A percentile compares a stretch with the other conserved stretches of the same genome.
Conservation (phyloP, 2,888 invertebrate species). For the Perithous albicinctus region DNA sequence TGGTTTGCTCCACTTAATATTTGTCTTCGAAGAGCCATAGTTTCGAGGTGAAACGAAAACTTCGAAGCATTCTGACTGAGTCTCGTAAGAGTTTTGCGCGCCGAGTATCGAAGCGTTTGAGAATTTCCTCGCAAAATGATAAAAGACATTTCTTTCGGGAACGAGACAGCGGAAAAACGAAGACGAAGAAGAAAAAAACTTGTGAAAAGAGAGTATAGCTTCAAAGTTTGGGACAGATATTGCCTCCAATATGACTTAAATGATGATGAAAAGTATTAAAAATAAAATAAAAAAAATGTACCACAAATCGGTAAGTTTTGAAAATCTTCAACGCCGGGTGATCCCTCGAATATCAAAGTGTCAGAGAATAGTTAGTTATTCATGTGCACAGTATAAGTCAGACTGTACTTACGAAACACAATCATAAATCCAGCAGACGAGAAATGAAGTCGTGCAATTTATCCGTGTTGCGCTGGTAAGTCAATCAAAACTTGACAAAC, state of each 20-base stretch:
- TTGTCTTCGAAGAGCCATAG: conserved; percentile 34
- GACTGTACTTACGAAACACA: conserved; percentile 20
- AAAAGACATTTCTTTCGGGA: neutral
- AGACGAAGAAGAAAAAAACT: neutral
- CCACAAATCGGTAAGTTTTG: neutral
- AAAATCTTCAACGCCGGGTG: conserved; percentile 64
- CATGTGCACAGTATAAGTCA: conserved; percentile 18
- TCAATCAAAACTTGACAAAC: conserved; percentile 51
- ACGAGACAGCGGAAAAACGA: neutral
- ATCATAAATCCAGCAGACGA: neutral
- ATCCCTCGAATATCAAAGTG: conserved; percentile 65
- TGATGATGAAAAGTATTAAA: neutral
- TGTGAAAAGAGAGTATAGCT: neutral
- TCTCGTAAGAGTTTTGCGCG: neutral
- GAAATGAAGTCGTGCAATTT: conserved; percentile 16
- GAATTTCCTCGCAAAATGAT: neutral
- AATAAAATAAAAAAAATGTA: conserved; percentile 4
- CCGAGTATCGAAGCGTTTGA: neutral
- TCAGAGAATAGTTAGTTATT: conserved; percentile 45
- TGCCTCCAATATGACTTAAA: neutral
- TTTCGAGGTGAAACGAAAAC: conserved; percentile 5
- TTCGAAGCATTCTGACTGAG: neutral
- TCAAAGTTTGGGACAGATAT: neutral
- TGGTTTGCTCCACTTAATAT: neutral
- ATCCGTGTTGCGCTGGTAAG: neutral